Evolutionary conservation across 2,113 vertebrate species (phyloP), one percentile per base, ranked within the genome.

Genomic region (Erinaceus europaeus): DNA sequence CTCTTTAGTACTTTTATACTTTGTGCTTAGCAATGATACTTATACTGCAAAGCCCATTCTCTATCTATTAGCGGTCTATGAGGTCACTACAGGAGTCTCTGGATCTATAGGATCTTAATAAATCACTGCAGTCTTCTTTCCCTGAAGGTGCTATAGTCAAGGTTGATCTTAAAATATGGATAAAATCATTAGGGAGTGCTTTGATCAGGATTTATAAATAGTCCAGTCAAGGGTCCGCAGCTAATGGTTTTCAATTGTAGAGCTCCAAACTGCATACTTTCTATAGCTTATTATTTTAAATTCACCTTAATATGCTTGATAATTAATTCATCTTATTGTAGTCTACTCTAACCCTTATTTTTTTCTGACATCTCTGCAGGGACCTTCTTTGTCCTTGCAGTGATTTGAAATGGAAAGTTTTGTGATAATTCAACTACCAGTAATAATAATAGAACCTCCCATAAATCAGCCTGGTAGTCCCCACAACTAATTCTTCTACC

Each of bases 161-260:
- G 36, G 27, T 3, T 68, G 52, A 68, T 68, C 18, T 78, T 67
- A 89, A 91, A 67, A 50, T 46, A n/a, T 25, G 27, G 17, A 3
- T 74, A 42, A 77, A 84, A 57, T 50, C 25, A 40, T 21, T 12
- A 15, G 85, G 50, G 38, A 82, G 25, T 13, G 67, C n/a, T 85
- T 48, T 36, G 32, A 62, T 36, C 34, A 20, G 71, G 40, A 61
- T 79, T 84, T 78, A 52, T 40, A 78, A 38, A 17, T 5, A 71
- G 6, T 46, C 11, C 6, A 27, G 38, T 61, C 48, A 50, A 74
- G 17, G n/a, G 44, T 38, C 38, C 15, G 62, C 62, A 80, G 69
- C 85, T 90, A 93, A 91, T 91, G 73, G 67, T 93, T 38, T 95
- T 93, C 89, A 95, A 95, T 78, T 91, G 94, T 82, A 94, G 82